Evolutionary conservation across 1,140 invertebrate species (phyloP).

Genomic region (Aradophagus sp.): DNA sequence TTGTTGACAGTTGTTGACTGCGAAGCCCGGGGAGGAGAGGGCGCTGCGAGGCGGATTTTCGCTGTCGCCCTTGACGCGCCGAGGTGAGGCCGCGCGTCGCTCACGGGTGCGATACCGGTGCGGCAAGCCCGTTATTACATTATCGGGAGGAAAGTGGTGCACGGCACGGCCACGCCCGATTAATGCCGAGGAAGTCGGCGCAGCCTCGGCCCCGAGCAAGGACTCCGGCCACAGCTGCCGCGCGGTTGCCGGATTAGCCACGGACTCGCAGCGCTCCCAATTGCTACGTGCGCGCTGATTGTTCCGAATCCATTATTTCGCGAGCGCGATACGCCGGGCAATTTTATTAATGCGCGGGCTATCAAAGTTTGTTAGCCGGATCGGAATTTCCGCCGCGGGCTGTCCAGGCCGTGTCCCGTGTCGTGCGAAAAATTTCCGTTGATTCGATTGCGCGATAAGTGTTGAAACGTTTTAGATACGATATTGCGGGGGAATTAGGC

Average conservation of each 20-base stretch:
- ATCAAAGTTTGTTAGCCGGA: neutral
- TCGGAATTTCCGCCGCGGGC: no score
- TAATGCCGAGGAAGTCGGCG: slow-evolving; percentile 50
- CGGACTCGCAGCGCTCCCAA: slow-evolving; percentile 32
- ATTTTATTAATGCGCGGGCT: slow-evolving; percentile 37
- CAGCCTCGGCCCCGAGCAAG: slow-evolving; percentile 49
- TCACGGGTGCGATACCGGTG: no score
- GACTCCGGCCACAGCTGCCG: slow-evolving; percentile 33
- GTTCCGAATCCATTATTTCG: slow-evolving; percentile 52
- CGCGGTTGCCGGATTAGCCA: slow-evolving; percentile 40
- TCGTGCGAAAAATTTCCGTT: no score
- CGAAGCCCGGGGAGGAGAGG: no score
- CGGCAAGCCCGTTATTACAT: slow-evolving; percentile 43
- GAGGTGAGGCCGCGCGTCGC: no score
- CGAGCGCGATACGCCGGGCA: slow-evolving; percentile 18
- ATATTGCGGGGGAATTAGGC: no score
- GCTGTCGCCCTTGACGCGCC: no score
- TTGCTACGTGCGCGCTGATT: slow-evolving; percentile 41
- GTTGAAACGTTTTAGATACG: no score
- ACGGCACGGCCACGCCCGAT: slow-evolving; percentile 47
- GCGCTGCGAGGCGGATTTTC: no score
- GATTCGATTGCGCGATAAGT: no score
- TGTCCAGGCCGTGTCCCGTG: no score
- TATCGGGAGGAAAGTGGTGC: slow-evolving; percentile 58
- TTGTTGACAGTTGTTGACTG: no score